Evolutionary conservation across 2,113 vertebrate genomes (phyloP).

Genomic region (Hylia prasina): DNA sequence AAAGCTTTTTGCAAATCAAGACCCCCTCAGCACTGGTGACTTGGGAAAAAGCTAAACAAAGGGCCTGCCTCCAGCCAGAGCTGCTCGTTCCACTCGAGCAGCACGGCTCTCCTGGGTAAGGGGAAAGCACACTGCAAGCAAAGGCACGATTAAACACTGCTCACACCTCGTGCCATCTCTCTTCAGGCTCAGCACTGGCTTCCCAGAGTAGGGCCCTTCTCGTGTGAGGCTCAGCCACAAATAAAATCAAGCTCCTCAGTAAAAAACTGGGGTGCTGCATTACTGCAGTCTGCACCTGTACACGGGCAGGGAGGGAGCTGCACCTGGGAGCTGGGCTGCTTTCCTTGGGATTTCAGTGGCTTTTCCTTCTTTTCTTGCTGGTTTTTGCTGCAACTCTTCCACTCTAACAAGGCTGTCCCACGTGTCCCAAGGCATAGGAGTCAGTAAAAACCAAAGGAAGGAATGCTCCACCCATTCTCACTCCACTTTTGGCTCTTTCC

Average conservation of each 20-base stretch:
- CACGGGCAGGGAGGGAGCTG: background rate
- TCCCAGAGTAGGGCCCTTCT: background rate
- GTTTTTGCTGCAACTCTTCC: background rate
- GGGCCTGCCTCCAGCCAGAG: background rate
- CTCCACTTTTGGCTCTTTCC: background rate
- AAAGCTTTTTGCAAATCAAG: background rate
- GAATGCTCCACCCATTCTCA: background rate
- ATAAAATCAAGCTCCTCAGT: background rate
- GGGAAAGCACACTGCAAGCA: background rate
- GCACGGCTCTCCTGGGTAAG: accelerated
- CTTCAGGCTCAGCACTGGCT: background rate
- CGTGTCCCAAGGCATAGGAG: background rate
- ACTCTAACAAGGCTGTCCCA: background rate
- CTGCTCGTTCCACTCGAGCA: background rate
- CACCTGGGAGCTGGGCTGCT: background rate
- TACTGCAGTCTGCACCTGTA: background rate
- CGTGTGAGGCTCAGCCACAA: background rate
- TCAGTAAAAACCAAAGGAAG: background rate
- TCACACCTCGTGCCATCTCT: accelerated
- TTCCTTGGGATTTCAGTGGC: background rate
- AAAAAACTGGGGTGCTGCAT: background rate
- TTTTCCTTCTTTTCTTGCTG: background rate
- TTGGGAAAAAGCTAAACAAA: background rate
- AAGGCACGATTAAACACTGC: background rate
- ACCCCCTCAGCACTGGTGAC: background rate